Evolutionary conservation across 2,113 vertebrate genomes (phyloP), one percentile per base, ranked within the genome.

Genomic region (Uropsilus gracilis): DNA sequence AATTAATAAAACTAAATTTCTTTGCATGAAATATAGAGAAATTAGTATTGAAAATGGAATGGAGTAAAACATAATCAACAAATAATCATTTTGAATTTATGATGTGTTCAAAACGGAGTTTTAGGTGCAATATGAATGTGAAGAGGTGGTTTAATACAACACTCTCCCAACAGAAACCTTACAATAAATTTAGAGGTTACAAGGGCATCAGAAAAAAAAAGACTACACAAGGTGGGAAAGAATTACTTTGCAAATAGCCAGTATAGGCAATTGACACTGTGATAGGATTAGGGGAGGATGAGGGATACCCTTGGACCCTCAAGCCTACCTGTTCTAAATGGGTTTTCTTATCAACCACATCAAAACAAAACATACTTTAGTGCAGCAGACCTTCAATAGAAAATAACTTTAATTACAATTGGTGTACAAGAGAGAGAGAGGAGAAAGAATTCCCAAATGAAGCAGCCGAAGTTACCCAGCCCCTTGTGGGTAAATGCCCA

Each of bases 1-100:
- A 73, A 37, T 3, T 55, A n/a, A 55, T 63, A 55, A 82, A 12
- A 69, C 4, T 39, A 30, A 8, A n/a, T 46, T n/a, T 80, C 94
- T 87, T 75, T 57, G 46, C 72, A 71, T 66, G 12, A 59, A 81
- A 68, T 50, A 90, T 46, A 61, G 28, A 72, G 28, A 82, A 80
- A 57, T 71, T 17, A 73, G 53, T 76, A 24, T 82, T 78, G 57
- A 64, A 94, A 87, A 85, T 22, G n/a, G 24, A 89, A 68, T 82
- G 10, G 22, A 28, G 10, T 80, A 59, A 88, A 96, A 72, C 6
- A 42, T 37, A 83, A 81, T 66, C 6, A 86, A 78, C 30, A 76
- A 84, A 53, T 72, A 85, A 84, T 81, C 12, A 30, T 12, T 94
- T 14, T 69, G 37, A 82, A 59, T 64, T 32, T 86, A 46, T 3